These are phyloP conservation scores for Yponomeuta malinellus DNA, from an alignment of 2,888 invertebrate species.

Conservation along the genomic window DNA sequence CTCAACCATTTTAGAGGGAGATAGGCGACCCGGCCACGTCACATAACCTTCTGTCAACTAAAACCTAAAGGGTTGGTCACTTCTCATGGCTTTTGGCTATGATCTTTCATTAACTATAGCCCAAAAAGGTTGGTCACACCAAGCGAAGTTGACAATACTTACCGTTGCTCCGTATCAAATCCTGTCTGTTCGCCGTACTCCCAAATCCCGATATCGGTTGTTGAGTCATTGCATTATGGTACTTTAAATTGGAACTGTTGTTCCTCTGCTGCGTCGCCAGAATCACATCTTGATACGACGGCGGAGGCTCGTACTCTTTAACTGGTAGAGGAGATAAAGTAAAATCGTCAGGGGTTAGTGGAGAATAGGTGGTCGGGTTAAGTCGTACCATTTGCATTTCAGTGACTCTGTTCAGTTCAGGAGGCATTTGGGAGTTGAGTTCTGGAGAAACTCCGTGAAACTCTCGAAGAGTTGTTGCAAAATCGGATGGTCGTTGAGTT, in stretches of 20 bases:
- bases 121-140: too few species aligned
- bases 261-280: neutral
- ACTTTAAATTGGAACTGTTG: neutral
- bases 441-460: too few species aligned
- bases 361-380: neutral
- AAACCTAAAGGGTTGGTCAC: too few species aligned
- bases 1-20: too few species aligned
- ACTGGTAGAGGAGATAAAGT: slow-evolving; percentile 36
- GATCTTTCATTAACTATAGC: too few species aligned
- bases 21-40: too few species aligned
- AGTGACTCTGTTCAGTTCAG: too few species aligned
- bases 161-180: slow-evolving; percentile 21
- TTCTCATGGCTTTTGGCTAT: too few species aligned
- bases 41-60: too few species aligned
- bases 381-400: too few species aligned
- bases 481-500: neutral
- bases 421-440: too few species aligned
- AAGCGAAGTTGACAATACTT: slow-evolving; percentile 12
- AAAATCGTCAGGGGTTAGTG: slow-evolving; percentile 31
- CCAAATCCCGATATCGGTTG: neutral
- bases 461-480: neutral
- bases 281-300: slow-evolving; percentile 37
- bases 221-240: neutral
- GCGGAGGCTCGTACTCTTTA: slow-evolving; percentile 49
- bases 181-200: slow-evolving; percentile 18